These are phyloP conservation scores for Octodon degus DNA, from an alignment of 2,113 vertebrate genomes.

Conservation along the genomic window DNA sequence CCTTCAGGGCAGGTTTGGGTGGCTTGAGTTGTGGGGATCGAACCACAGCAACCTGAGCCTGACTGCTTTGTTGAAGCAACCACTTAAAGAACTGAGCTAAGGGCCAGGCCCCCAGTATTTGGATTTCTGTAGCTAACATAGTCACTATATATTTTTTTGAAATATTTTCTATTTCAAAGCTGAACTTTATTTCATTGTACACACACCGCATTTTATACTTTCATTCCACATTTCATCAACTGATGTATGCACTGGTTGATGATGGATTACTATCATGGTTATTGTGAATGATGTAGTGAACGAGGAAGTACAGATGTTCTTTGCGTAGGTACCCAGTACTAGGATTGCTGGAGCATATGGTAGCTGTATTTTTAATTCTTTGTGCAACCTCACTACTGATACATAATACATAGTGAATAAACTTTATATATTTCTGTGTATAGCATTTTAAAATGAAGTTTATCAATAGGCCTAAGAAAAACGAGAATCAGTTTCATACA, in stretches of 20 bases:
- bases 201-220: not conserved
- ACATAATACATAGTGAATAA: not conserved
- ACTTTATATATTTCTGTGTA: not conserved
- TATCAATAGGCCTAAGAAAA: not conserved
- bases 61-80: too few species aligned
- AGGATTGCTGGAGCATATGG: not conserved
- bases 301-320: not conserved
- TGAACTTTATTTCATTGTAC: not conserved
- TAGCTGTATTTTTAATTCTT: not conserved
- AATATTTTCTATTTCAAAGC: not conserved
- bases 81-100: too few species aligned
- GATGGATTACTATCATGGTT: not conserved
- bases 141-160: too few species aligned
- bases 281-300: not conserved
- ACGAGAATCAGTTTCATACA: not conserved
- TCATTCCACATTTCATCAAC: not conserved
- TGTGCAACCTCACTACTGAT: not conserved
- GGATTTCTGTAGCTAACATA: too few species aligned
- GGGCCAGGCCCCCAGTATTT: not conserved
- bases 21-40: too few species aligned
- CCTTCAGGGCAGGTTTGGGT: too few species aligned
- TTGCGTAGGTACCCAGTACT: not conserved
- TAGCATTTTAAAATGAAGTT: conserved; percentile 25
- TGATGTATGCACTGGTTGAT: not conserved
- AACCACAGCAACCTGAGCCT: too few species aligned